Evolutionary conservation across 2,888 invertebrate genomes (phyloP).

Genomic region (Drosophila mercatorum): DNA sequence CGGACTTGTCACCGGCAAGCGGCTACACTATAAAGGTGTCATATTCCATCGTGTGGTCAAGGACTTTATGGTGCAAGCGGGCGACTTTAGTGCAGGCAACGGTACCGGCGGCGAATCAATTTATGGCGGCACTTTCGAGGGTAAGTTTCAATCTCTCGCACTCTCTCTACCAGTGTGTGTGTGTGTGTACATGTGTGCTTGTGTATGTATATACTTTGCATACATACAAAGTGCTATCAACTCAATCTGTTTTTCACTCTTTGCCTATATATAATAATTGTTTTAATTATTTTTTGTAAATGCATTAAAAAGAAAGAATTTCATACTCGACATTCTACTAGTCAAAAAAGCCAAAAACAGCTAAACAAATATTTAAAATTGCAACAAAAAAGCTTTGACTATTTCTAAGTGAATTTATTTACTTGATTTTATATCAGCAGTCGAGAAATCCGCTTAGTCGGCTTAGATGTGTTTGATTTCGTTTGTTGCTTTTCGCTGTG

Average conservation of each 20-base stretch:
- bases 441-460: too few species aligned
- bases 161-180: background rate
- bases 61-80: constrained; percentile 98
- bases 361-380: too few species aligned
- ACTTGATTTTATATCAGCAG: too few species aligned
- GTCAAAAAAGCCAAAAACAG: too few species aligned
- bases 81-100: constrained; percentile 95
- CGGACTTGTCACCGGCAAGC: constrained; percentile 92
- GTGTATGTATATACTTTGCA: constrained; percentile 11
- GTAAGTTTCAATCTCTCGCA: constrained; percentile 85
- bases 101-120: constrained; percentile 99
- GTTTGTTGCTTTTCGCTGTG: too few species aligned
- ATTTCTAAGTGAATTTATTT: too few species aligned
- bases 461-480: too few species aligned
- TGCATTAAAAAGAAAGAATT: too few species aligned
- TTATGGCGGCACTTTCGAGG: constrained; percentile 98
- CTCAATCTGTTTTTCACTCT: background rate
- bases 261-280: too few species aligned
- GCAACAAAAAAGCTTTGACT: too few species aligned
- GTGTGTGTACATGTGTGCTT: constrained; percentile 3
- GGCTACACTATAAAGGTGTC: constrained; percentile 94
- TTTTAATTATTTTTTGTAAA: too few species aligned
- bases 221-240: constrained; percentile 19
- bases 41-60: constrained; percentile 98
- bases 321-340: too few species aligned